Evolutionary conservation across 2,797 vertebrate genomes (phyloP), one percentile per base, ranked within the genome.

Genomic region (Semotilus atromaculatus): DNA sequence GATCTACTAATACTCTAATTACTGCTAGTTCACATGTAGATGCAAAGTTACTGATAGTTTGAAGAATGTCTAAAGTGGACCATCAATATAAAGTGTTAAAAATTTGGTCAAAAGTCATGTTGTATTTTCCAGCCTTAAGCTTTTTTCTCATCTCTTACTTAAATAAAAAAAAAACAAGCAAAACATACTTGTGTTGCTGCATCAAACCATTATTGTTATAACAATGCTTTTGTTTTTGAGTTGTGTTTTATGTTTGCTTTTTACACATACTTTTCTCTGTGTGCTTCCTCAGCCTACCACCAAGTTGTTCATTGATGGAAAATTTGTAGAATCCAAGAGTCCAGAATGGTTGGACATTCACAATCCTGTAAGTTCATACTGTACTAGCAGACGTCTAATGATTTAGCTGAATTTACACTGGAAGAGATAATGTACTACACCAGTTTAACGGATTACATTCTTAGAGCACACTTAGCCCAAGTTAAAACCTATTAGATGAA

Each of bases 281-380:
- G 21, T 81, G 9, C 83, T 90, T 88, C 31, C 86, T 34, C 89
- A 99, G 98, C 96, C 98, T 88, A 96, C 96, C 91, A 98, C 98
- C 80, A 99, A 99, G 91, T 96, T 99, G 90, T 98, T 99, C 91
- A 99, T 99, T 77, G 97, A 99, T 93, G 98, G 98, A 68, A 98
- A 98, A 91, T 99, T 99, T 98, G 90, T 97, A 96, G 98, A 99
- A 86, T 99, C 98, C 89, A 97, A 95, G 94, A 96, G 94, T 64
- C 95, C 97, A 36, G 97, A 98, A 93, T 99, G 98, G 98, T 95
- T 98, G 26, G 96, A 99, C 91, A 96, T 99, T 90, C 97, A 97
- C 93, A 99, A 99, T 92, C 98, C 98, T 13, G 98, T 99, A 94
- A 97, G 97, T 94, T 92, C 86, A 88, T 36, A 7, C 36, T 26